A percentile compares a stretch with the other conserved stretches of the same genome.
Conservation (phyloP, 1,140 invertebrate species). For the silkworm (Bombyx mori) region DNA sequence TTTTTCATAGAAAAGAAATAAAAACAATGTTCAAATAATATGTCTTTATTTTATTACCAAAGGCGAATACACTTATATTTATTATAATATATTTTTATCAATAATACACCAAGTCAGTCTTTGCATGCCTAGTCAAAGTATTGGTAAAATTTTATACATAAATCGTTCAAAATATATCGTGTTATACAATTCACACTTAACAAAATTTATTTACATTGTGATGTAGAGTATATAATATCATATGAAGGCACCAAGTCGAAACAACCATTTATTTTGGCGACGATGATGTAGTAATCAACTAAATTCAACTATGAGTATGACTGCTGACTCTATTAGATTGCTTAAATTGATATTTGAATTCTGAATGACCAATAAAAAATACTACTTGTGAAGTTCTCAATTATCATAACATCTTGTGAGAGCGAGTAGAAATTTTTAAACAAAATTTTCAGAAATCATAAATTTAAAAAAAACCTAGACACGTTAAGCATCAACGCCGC, state of each 20-base stretch:
- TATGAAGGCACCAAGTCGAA: slow-evolving; percentile 18
- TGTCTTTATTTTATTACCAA: slow-evolving; percentile 31
- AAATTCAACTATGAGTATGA: too few species aligned
- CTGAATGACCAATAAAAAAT: too few species aligned
- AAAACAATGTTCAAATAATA: slow-evolving; percentile 33
- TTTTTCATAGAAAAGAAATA: slow-evolving; percentile 12
- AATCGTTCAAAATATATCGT: slow-evolving; percentile 15
- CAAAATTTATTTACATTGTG: slow-evolving; percentile 18
- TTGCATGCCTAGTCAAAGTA: slow-evolving; percentile 61
- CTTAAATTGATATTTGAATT: too few species aligned
- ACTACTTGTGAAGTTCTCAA: too few species aligned
- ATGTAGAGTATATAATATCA: background rate
- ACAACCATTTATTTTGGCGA: slow-evolving; percentile 17
- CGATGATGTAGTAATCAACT: too few species aligned
- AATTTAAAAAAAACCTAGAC: too few species aligned
- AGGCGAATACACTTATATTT: slow-evolving; percentile 48
- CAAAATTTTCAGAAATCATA: too few species aligned
- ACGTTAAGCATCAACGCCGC: too few species aligned
- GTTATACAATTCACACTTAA: slow-evolving; percentile 8
- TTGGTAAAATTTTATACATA: slow-evolving; percentile 47
- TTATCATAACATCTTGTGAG: too few species aligned
- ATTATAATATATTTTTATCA: slow-evolving; percentile 25
- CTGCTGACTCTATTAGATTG: too few species aligned
- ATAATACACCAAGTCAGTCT: slow-evolving; percentile 68
- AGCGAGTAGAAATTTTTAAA: too few species aligned